phyloP scores from a whole-genome alignment of 2,888 invertebrate species.

The Diarsia rubi region DNA sequence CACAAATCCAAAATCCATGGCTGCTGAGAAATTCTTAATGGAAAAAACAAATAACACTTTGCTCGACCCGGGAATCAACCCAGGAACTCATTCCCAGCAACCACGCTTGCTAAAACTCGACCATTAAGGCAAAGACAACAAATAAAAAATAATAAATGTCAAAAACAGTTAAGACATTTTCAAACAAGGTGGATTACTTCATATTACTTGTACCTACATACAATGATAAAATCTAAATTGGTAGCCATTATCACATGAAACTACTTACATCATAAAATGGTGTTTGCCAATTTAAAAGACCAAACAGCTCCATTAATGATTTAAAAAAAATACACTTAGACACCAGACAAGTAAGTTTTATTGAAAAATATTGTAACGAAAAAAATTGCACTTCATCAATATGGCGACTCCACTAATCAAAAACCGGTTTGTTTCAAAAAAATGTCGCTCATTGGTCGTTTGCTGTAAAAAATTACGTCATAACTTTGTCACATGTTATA shows the following conservation, averaged over 20 bases:
- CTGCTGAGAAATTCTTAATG: no score
- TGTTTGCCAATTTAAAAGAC: conserved; percentile 10
- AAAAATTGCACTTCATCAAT: conserved; percentile 26
- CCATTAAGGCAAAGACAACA: not conserved
- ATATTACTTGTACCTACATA: not conserved
- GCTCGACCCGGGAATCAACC: not conserved
- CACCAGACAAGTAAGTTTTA: conserved; percentile 2
- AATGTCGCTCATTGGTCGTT: conserved; percentile 1
- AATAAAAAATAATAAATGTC: not conserved
- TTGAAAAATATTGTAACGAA: conserved; percentile 26
- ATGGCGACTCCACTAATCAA: not conserved
- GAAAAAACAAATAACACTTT: not conserved
- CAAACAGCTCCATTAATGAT: conserved; percentile 30
- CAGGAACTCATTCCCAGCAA: not conserved
- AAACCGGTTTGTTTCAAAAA: conserved; percentile 9
- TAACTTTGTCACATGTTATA: conserved; percentile 44
- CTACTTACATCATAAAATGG: not conserved
- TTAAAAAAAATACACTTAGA: not conserved
- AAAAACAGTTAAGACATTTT: conserved; percentile 1
- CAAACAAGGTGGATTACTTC: not conserved
- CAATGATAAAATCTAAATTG: conserved; percentile 6
- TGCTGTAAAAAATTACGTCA: conserved; percentile 37
- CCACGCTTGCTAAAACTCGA: not conserved
- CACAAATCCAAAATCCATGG: no score
- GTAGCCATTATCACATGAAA: not conserved